A percentile compares a stretch with the other conserved stretches of the same genome.
These are phyloP conservation scores for Drosophila santomea DNA, from an alignment of 1,140 invertebrate species.

Conservation along the genomic window DNA sequence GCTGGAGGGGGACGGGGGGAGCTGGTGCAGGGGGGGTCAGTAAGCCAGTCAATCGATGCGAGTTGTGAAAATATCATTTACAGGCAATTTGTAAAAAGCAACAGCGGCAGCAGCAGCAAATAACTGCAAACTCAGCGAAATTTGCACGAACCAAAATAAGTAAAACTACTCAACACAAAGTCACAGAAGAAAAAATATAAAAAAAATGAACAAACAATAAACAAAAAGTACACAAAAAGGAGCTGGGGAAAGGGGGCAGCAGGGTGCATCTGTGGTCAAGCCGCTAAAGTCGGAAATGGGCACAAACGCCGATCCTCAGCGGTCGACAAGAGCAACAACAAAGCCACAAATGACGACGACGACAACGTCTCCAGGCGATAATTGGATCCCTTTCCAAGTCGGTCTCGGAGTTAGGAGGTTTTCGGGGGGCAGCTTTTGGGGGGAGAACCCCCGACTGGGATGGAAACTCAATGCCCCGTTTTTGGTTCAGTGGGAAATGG, in stretches of 20 bases:
- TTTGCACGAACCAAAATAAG: conserved; percentile 61
- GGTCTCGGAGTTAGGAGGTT: conserved; percentile 7
- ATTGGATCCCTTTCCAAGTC: conserved; percentile 71
- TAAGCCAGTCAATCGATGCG: conserved; percentile 65
- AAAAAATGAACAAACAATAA: conserved; percentile 69
- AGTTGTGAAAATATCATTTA: conserved; percentile 83
- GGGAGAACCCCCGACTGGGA: background rate
- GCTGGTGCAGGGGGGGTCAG: conserved; percentile 16
- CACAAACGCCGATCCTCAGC: conserved; percentile 66
- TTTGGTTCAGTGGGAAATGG: conserved; percentile 14
- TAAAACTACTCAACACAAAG: too few species aligned
- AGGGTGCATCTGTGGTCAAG: conserved; percentile 58
- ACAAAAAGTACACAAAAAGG: conserved; percentile 11
- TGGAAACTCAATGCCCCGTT: conserved; percentile 16
- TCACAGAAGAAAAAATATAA: conserved; percentile 39
- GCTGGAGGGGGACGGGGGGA: background rate
- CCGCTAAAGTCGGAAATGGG: conserved; percentile 76
- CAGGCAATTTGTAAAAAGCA: conserved; percentile 71
- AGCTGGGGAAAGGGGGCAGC: background rate
- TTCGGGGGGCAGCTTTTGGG: background rate
- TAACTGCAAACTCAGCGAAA: conserved; percentile 63
- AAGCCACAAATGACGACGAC: conserved; percentile 41
- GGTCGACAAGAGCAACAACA: conserved; percentile 52
- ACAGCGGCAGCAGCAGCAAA: conserved; percentile 31
- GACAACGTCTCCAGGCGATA: conserved; percentile 71